Evolutionary conservation across 2,888 invertebrate species (phyloP).

Genomic region (Lochmaea crataegi): DNA sequence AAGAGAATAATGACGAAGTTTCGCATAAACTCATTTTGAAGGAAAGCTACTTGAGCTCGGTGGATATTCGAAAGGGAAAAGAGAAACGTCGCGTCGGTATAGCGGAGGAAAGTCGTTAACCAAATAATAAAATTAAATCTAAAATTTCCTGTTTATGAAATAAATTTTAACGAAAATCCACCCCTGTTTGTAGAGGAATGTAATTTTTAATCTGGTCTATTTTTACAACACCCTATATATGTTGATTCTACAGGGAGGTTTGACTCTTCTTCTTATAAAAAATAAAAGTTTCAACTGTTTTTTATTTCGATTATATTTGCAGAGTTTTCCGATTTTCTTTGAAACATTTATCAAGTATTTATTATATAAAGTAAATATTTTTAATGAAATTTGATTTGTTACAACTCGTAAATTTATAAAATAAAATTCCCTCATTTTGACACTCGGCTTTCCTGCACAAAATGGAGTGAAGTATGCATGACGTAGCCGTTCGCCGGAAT

Average conservation of each 20-base stretch:
- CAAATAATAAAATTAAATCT: constrained; percentile 17
- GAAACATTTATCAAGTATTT: too few species aligned
- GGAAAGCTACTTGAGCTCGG: constrained; percentile 55
- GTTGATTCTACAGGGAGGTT: too few species aligned
- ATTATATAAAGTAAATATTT: too few species aligned
- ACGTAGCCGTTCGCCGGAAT: constrained; percentile 42
- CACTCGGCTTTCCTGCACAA: constrained; percentile 35
- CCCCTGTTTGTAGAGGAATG: too few species aligned
- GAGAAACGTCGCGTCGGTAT: constrained; percentile 45
- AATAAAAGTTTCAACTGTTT: too few species aligned
- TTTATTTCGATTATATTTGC: too few species aligned
- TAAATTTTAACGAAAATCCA: not conserved
- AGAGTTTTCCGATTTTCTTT: too few species aligned
- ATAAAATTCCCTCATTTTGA: constrained; percentile 30
- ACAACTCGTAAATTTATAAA: not conserved
- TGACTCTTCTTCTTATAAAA: too few species aligned
- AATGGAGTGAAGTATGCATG: constrained; percentile 59
- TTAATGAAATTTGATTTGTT: too few species aligned
- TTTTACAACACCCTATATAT: too few species aligned
- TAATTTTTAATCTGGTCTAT: too few species aligned
- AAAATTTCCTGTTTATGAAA: constrained; percentile 9
- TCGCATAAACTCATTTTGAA: constrained; percentile 60
- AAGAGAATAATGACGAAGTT: constrained; percentile 58
- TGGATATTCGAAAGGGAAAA: constrained; percentile 51
- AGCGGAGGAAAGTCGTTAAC: constrained; percentile 6